Evolutionary conservation across 2,888 invertebrate genomes (phyloP), one percentile per base, ranked within the genome.

Genomic region (Athalia cordata): DNA sequence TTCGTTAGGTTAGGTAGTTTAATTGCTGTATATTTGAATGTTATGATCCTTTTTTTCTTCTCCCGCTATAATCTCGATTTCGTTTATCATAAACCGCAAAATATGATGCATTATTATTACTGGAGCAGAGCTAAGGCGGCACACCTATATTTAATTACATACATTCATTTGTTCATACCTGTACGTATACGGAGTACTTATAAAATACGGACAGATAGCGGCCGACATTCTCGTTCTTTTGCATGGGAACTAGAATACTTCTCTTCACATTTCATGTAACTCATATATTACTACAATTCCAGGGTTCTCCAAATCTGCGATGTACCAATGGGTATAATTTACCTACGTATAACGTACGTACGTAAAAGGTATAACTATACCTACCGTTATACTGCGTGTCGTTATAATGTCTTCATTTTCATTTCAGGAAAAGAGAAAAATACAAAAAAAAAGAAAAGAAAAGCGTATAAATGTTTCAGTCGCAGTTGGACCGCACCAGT

Each of bases 121-220:
- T 66, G 61, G 61, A 50, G 66, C 66, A 67, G 29, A 29, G 29
- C 65, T 57, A 59, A 52, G 47, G 65, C 61, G 82, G 79, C 83
- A 82, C 84, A 79, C 81, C 85, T 83, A 81, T 83, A 81, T 80
- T 82, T 84, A 80, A 79, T 85, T 85, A 84, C 80, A 72, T 74
- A 59, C 72, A 59, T 72, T 59, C 72, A 47, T 57, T 55, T 55
- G 55, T 55, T 11, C 55, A 9, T 5, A 55, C 11, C 55, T 55
- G 55, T n/a, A 9, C n/a, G 4, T 11, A 29, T 29, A 29, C 29
- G 29, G 29, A 29, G 29, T 62, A 13, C 9, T 8, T 59, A 72
- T 9, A 13, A 45, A n/a, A 59, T 57, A 72, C 13, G 11, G 57
- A 6, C n/a, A 82, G 78, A 80, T 80, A 83, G 83, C 82, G 79